Conservation (phyloP, 2,113 vertebrate genomes). For the Bujurquina vittata region DNA sequence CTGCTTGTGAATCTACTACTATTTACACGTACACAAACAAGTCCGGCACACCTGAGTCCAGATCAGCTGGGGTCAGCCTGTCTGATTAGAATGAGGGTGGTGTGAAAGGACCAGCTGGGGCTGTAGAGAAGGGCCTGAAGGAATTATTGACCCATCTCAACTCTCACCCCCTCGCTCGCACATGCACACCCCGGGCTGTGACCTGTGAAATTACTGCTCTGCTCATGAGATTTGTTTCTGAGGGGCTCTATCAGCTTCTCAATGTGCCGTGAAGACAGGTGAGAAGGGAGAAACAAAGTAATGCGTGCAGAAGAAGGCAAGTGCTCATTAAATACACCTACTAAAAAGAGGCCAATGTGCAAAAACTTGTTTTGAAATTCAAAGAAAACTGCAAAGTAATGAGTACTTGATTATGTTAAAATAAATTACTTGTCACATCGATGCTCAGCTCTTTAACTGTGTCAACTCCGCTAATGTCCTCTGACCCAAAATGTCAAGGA, state of each 20-base stretch:
- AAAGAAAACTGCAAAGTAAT: neutral
- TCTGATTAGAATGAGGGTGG: constrained; percentile 68
- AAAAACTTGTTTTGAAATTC: constrained; percentile 27
- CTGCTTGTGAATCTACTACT: constrained; percentile 7
- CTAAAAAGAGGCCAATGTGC: neutral
- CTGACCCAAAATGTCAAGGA: constrained; percentile 2
- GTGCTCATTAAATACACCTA: constrained; percentile 9
- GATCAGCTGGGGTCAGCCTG: constrained; percentile 64
- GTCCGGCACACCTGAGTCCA: constrained; percentile 69
- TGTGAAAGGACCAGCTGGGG: constrained; percentile 77
- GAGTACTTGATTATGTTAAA: neutral
- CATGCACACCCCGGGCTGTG: constrained; percentile 64
- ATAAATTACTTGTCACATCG: constrained; percentile 18
- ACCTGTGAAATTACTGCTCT: constrained; percentile 80
- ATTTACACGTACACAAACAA: constrained; percentile 42
- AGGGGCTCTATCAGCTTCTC: constrained; percentile 73
- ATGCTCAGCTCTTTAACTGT: constrained; percentile 18
- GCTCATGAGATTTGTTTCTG: constrained; percentile 74
- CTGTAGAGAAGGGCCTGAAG: constrained; percentile 68
- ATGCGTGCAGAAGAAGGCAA: neutral
- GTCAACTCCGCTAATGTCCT: constrained; percentile 14
- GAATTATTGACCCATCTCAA: constrained; percentile 77
- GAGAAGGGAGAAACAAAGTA: constrained; percentile 40
- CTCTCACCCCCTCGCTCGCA: constrained; percentile 62
- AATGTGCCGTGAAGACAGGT: constrained; percentile 74